These are phyloP conservation scores for Neelides sp. DNA, from an alignment of 1,140 invertebrate genomes.

Conservation along the genomic window DNA sequence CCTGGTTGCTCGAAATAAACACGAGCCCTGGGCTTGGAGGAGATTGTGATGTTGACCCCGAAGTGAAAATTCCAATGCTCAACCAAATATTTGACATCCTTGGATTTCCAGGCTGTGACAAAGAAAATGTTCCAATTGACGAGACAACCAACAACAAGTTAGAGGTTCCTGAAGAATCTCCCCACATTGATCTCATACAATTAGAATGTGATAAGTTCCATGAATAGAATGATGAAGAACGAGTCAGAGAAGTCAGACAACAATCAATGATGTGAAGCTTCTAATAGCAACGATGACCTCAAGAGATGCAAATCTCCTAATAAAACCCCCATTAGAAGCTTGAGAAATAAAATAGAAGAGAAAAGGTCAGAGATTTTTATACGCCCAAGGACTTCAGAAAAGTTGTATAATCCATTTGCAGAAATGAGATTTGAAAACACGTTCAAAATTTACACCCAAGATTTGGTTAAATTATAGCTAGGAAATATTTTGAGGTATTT, in stretches of 20 bases:
- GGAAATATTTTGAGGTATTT: no score
- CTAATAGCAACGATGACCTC: background rate
- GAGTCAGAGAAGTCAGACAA: background rate
- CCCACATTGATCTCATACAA: background rate
- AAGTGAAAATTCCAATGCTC: conserved; percentile 68
- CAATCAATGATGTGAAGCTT: background rate
- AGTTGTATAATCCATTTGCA: no score
- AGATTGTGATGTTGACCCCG: conserved; percentile 63
- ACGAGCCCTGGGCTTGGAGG: conserved; percentile 66
- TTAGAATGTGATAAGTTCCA: background rate
- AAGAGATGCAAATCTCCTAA: no score
- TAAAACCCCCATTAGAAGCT: no score
- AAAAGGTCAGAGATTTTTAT: no score
- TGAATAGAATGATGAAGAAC: background rate
- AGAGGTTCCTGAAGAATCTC: background rate
- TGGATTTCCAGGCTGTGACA: conserved; percentile 46
- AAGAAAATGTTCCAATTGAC: background rate
- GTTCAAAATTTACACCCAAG: no score
- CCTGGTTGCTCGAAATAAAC: conserved; percentile 84
- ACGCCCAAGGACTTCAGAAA: no score
- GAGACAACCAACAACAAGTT: background rate
- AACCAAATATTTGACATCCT: conserved; percentile 74
- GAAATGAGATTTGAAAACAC: no score
- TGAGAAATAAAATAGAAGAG: no score
- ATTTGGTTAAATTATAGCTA: no score